These are phyloP conservation scores for Melanotaenia trifasciata DNA, from an alignment of 2,797 vertebrate species.

Conservation along the genomic window DNA sequence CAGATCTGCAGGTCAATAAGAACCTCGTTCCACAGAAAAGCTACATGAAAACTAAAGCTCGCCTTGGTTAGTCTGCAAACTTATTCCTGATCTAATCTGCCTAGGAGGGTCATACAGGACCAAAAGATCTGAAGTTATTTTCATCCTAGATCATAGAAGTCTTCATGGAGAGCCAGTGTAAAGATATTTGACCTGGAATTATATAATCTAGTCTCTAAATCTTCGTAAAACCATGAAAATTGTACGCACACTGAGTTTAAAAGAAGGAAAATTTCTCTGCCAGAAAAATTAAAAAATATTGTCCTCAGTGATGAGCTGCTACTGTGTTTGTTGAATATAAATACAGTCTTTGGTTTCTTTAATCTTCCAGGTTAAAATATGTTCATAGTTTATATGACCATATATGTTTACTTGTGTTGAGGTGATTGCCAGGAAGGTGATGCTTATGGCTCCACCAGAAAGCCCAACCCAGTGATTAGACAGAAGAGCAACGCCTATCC, in stretches of 20 bases:
- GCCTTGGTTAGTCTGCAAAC: too few species aligned
- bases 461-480: constrained; percentile 69
- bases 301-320: background rate
- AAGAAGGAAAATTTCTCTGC: background rate
- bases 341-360: constrained; percentile 22
- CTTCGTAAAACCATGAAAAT: background rate
- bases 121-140: background rate
- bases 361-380: background rate
- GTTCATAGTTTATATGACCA: background rate
- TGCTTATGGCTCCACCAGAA: constrained; percentile 58
- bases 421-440: constrained; percentile 41
- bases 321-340: constrained; percentile 32
- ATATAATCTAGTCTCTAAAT: background rate
- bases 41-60: too few species aligned
- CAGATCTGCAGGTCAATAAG: too few species aligned
- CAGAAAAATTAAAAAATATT: background rate
- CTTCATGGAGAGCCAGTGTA: background rate
- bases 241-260: background rate
- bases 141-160: background rate
- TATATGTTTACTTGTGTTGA: constrained; percentile 13
- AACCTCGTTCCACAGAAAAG: too few species aligned
- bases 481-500: constrained; percentile 45
- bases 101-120: too few species aligned
- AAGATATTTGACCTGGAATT: background rate
- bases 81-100: too few species aligned